Evolutionary conservation across 1,140 invertebrate species (phyloP).

Genomic region (Acromyrmex heyeri): DNA sequence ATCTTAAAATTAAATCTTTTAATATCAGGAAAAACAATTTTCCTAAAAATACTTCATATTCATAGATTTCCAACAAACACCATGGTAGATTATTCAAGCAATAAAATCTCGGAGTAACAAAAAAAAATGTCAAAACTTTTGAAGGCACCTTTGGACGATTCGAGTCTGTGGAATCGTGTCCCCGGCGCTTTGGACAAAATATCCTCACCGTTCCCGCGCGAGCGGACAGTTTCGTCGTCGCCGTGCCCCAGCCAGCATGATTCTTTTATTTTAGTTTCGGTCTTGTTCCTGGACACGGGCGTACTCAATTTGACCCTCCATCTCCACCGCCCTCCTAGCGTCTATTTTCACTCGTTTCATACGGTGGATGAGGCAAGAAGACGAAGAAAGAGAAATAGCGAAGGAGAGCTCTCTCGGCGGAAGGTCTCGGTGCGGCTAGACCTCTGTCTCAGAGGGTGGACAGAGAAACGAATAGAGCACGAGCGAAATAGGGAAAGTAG

Average conservation of each 20-base stretch:
- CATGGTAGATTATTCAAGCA: neutral
- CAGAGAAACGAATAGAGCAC: constrained; percentile 42
- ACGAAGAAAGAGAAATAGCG: constrained; percentile 49
- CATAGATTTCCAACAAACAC: neutral
- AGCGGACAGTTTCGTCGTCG: constrained; percentile 69
- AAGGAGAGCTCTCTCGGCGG: constrained; percentile 17
- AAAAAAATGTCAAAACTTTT: constrained; percentile 28
- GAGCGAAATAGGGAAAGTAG: constrained; percentile 49
- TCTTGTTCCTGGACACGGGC: constrained; percentile 77
- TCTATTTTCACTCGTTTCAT: constrained; percentile 69
- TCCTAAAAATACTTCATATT: neutral
- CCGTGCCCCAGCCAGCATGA: constrained; percentile 84
- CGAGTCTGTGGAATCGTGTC: constrained; percentile 11
- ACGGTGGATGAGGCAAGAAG: constrained; percentile 40
- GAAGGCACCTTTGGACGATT: constrained; percentile 14
- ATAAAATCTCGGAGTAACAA: constrained; percentile 15
- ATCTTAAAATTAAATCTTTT: constrained; percentile 21
- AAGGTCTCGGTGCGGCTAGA: neutral
- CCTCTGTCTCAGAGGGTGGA: constrained; percentile 28
- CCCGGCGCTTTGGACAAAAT: constrained; percentile 65
- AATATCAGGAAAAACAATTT: neutral
- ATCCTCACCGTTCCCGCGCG: constrained; percentile 61
- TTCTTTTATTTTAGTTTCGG: constrained; percentile 85
- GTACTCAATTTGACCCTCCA: constrained; percentile 75
- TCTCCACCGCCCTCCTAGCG: constrained; percentile 46